Conservation (phyloP, 2,113 vertebrate species). For the Laticauda colubrina region DNA sequence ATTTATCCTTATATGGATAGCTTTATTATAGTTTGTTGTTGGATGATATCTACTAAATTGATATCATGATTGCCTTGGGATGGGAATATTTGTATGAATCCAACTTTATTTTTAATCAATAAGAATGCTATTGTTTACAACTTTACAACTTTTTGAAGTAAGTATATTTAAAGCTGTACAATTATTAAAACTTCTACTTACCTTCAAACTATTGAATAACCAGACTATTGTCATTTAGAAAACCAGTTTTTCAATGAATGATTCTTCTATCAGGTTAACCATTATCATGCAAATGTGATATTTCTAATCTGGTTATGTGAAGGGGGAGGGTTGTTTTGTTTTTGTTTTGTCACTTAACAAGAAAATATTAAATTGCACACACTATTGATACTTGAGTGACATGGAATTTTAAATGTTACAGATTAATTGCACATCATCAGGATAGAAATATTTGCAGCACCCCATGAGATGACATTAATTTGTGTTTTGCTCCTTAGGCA, state of each 20-base stretch:
- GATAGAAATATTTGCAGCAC: not conserved
- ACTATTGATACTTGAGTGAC: not conserved
- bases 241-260: not conserved
- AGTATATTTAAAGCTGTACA: not conserved
- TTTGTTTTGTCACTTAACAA: not conserved
- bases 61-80: not conserved
- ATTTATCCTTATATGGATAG: not conserved
- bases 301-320: not conserved
- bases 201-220: not conserved
- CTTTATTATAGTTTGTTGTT: not conserved
- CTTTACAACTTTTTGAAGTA: not conserved
- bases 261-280: not conserved
- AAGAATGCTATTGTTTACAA: not conserved
- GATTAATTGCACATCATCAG: not conserved
- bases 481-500: not conserved
- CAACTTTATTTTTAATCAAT: not conserved
- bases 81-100: not conserved
- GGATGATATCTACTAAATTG: not conserved
- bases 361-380: not conserved
- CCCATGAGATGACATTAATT: not conserved
- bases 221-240: not conserved
- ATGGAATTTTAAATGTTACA: not conserved
- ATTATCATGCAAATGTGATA: not conserved
- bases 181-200: constrained; percentile 2
- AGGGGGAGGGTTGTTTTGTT: not conserved